Conservation (phyloP, 2,113 vertebrate genomes). For the Hymenochirus boettgeri region DNA sequence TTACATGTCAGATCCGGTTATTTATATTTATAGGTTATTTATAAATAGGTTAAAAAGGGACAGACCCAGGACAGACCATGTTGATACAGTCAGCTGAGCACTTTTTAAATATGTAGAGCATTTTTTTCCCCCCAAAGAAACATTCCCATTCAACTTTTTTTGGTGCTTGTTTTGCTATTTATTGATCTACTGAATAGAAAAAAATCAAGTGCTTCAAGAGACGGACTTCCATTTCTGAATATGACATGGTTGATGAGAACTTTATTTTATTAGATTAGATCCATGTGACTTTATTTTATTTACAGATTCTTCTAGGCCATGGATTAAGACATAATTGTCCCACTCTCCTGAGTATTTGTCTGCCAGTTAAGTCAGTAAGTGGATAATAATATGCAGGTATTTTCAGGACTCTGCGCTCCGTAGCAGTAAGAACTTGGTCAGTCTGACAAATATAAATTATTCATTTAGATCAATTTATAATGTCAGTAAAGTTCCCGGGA, state of each 20-base stretch:
- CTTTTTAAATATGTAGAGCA: too few species aligned
- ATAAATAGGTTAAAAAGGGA: too few species aligned
- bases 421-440: slow-evolving; percentile 29
- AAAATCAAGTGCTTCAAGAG: too few species aligned
- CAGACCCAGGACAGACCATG: too few species aligned
- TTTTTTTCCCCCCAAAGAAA: too few species aligned
- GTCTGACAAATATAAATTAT: slow-evolving; percentile 39
- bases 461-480: slow-evolving; percentile 41
- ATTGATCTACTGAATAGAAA: too few species aligned
- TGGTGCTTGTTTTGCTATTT: too few species aligned
- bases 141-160: too few species aligned
- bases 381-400: slow-evolving; percentile 37
- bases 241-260: slow-evolving; percentile 7
- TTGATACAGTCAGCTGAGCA: too few species aligned
- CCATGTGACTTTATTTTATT: background rate
- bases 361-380: slow-evolving; percentile 34
- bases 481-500: slow-evolving; percentile 23
- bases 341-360: slow-evolving; percentile 27
- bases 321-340: slow-evolving; percentile 27
- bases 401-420: slow-evolving; percentile 11
- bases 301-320: slow-evolving; percentile 13
- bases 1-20: too few species aligned
- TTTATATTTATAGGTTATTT: too few species aligned
- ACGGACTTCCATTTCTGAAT: slow-evolving; percentile 1
- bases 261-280: slow-evolving; percentile 17